These are phyloP conservation scores for Panurus biarmicus DNA, from an alignment of 2,113 vertebrate genomes.

Conservation along the genomic window DNA sequence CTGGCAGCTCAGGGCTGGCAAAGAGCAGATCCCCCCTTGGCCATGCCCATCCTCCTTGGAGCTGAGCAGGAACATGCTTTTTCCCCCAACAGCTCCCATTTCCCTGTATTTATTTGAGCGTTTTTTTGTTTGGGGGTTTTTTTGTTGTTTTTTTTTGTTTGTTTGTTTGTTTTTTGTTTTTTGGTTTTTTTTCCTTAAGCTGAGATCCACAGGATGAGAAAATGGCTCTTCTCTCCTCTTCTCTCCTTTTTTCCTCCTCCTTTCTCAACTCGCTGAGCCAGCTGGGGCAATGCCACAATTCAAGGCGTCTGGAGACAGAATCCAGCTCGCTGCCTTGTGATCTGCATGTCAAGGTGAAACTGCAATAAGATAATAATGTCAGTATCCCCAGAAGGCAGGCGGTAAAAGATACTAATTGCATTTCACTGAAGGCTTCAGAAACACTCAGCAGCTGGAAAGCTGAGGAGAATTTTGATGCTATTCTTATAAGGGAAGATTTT, in stretches of 20 bases:
- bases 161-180: no score
- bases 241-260: neutral
- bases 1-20: neutral
- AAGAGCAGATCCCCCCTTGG: neutral
- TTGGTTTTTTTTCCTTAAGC: neutral
- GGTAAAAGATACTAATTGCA: constrained; percentile 69
- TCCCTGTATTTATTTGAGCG: neutral
- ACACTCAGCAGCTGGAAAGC: constrained; percentile 60
- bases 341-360: constrained; percentile 66
- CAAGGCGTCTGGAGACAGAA: constrained; percentile 44
- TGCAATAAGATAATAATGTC: constrained; percentile 63
- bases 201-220: neutral
- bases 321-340: constrained; percentile 57
- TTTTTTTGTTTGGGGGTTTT: no score
- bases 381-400: constrained; percentile 64
- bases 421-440: constrained; percentile 69
- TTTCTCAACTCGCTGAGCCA: neutral
- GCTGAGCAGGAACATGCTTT: accelerated
- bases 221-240: neutral
- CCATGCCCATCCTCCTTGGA: neutral
- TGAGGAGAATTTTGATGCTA: constrained; percentile 63
- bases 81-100: accelerated
- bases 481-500: constrained; percentile 37
- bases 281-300: constrained; percentile 44
- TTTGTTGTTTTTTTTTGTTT: no score